Evolutionary conservation across 2,113 vertebrate species (phyloP).

Genomic region (Myrmophylax atrothorax): DNA sequence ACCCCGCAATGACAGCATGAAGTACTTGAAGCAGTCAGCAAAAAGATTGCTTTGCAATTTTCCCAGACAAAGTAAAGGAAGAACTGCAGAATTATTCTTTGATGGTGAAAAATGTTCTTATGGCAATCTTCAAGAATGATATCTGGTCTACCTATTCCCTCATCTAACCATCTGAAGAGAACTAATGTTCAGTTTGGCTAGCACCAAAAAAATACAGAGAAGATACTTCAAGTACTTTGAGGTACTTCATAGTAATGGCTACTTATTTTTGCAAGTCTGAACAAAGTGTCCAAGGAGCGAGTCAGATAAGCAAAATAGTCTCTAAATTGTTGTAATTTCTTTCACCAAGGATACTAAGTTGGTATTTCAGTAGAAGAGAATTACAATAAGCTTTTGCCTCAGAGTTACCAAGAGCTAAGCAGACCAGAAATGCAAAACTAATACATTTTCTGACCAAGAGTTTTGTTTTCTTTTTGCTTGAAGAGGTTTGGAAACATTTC

Average conservation of each 20-base stretch:
- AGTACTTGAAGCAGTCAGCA: neutral
- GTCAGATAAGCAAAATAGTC: neutral
- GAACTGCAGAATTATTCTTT: neutral
- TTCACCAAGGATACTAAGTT: neutral
- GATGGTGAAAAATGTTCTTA: neutral
- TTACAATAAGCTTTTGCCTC: neutral
- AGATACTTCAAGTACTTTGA: neutral
- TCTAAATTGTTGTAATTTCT: neutral
- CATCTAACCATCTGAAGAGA: neutral
- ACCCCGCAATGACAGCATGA: neutral
- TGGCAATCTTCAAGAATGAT: rapidly evolving
- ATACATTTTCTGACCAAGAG: neutral
- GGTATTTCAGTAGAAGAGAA: neutral
- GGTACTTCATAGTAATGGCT: neutral
- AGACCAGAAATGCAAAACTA: neutral
- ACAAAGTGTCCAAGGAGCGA: neutral
- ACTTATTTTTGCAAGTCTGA: neutral
- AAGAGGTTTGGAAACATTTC: neutral
- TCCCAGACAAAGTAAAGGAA: neutral
- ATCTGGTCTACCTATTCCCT: neutral
- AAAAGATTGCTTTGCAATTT: neutral
- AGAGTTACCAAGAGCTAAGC: neutral
- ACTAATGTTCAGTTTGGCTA: neutral
- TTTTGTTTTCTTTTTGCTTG: neutral
- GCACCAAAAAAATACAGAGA: neutral